A percentile compares a stretch with the other conserved stretches of the same genome.
phyloP scores from a whole-genome alignment of 2,113 vertebrate genomes.

The Grammomys surdaster region DNA sequence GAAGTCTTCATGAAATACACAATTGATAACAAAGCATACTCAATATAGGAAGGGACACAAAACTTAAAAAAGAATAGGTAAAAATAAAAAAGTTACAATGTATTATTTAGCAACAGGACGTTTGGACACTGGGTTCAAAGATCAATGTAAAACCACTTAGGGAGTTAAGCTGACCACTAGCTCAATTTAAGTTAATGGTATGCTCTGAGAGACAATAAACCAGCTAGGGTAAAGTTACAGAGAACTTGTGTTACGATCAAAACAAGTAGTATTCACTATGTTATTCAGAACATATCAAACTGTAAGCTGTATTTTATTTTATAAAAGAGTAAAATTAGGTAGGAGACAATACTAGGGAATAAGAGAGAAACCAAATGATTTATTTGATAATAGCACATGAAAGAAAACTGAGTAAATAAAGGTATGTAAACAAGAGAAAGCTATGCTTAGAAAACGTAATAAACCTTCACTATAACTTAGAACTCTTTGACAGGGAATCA shows the following conservation, averaged over 20 bases:
- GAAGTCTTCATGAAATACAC: background rate
- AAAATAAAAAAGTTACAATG: conserved; percentile 4
- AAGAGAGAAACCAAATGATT: background rate
- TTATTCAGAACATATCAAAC: background rate
- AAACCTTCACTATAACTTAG: background rate
- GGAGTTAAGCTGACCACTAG: background rate
- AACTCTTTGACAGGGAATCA: background rate
- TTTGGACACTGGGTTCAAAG: conserved; percentile 31
- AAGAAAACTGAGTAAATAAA: background rate
- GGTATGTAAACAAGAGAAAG: background rate
- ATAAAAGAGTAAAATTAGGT: background rate
- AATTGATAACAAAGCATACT: background rate
- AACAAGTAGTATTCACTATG: background rate
- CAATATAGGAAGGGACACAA: background rate
- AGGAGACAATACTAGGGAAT: background rate
- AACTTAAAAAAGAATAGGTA: background rate
- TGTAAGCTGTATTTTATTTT: background rate
- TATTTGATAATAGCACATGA: background rate
- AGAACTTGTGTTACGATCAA: background rate
- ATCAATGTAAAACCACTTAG: conserved; percentile 46
- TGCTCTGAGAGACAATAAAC: background rate
- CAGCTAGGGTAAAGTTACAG: background rate
- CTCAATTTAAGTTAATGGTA: conserved; percentile 17
- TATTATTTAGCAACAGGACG: background rate
- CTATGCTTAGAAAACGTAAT: background rate